Evolutionary conservation across 2,113 vertebrate species (phyloP).

Genomic region (Neogale vison): DNA sequence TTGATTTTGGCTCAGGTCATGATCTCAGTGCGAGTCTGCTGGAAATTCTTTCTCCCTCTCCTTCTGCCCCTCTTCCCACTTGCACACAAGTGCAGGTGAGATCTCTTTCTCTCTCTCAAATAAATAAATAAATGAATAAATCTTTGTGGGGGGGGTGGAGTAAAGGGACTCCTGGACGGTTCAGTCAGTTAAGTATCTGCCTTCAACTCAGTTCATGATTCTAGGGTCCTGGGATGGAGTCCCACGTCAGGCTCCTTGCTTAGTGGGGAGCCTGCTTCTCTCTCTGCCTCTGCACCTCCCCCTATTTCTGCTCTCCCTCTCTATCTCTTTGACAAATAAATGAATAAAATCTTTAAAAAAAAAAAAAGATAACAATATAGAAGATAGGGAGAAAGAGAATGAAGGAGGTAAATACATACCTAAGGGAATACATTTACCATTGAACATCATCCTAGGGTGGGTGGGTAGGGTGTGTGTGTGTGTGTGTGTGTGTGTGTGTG

Average conservation of each 20-base stretch:
- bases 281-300: background rate
- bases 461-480: no score
- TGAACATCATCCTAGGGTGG: background rate
- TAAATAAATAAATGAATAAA: no score
- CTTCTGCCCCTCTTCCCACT: no score
- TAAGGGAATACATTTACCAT: background rate
- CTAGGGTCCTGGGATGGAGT: no score
- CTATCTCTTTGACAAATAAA: background rate
- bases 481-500: background rate
- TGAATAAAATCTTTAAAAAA: background rate
- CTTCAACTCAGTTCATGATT: no score
- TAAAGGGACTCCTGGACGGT: no score
- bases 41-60: no score
- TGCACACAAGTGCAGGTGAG: no score
- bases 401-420: accelerated
- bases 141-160: no score
- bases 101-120: no score
- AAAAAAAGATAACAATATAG: background rate
- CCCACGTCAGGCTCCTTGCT: no score
- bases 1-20: background rate
- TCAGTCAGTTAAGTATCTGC: no score
- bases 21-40: background rate
- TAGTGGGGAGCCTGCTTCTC: background rate
- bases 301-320: background rate
- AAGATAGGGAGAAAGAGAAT: background rate